A percentile compares a stretch with the other conserved stretches of the same genome.
Conservation (phyloP, 2,113 vertebrate genomes). For the Cyprinodon brontotheroides region DNA sequence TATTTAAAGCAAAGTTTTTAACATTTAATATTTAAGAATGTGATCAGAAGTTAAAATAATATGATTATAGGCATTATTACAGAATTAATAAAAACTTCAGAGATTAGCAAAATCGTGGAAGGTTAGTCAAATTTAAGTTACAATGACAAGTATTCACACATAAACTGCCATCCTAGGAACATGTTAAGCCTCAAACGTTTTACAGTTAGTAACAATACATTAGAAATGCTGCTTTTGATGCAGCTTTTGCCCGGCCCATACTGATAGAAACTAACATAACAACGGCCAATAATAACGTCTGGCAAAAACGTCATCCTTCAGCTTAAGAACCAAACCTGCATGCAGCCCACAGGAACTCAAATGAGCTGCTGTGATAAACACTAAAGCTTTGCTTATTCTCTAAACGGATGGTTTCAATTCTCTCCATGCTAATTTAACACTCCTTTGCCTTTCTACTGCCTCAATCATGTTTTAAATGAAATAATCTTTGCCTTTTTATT, state of each 20-base stretch:
- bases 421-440: neutral
- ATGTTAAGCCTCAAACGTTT: neutral
- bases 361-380: neutral
- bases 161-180: too few species aligned
- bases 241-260: neutral
- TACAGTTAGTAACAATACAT: neutral
- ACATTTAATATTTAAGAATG: neutral
- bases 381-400: neutral
- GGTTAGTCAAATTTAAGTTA: neutral
- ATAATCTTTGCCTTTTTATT: constrained; percentile 11
- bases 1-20: neutral
- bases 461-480: neutral
- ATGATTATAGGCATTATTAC: neutral
- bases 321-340: neutral
- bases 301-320: too few species aligned
- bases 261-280: neutral
- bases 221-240: neutral
- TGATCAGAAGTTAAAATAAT: neutral
- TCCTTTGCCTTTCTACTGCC: neutral
- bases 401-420: neutral
- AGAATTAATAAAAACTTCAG: neutral
- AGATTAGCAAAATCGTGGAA: neutral
- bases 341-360: neutral
- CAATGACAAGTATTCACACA: neutral
- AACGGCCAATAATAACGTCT: neutral